Evolutionary conservation across 2,797 vertebrate species (phyloP), one percentile per base, ranked within the genome.

Genomic region (Psittacula derbiana): DNA sequence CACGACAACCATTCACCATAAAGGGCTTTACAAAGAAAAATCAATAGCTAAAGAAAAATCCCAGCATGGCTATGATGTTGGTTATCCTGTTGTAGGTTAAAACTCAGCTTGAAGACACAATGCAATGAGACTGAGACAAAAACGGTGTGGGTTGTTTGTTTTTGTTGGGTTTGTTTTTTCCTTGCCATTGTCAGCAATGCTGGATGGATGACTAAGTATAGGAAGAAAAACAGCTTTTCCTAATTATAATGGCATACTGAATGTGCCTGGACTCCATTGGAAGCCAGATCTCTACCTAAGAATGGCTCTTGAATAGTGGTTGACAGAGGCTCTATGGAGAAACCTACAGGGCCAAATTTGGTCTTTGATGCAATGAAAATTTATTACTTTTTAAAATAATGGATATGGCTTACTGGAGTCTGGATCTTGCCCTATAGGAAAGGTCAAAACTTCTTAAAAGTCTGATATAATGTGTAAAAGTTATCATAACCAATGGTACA

Each of bases 81-180:
- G 70, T 85, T 58, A 38, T 62, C n/a, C 19, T 55, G 20, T 13
- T 50, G 8, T 28, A 80, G 12, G 20, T 49, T 58, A 57, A 92
- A 83, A 76, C 10, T 57, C 58, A 64, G 11, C 38, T 74, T 86
- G 80, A 75, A 84, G 10, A 17, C 6, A 70, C 55, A 75, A 69
- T 10, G 19, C 12, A 57, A 36, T 16, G 25, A 60, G 11, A 12
- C 15, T 73, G 12, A 91, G 30, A 44, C 4, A 64, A 73, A 83
- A 92, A 66, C 10, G 3, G 11, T 27, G 40, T 23, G 18, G 17
- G 12, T 25, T 6, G 2, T 11, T n/a, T 58, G 2, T 3, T 38
- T 36, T 21, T 5, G 1, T 28, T 43, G 31, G 2, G 3, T 38
- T 11, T 1, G 41, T 55, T 58, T 65, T 43, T 24, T 3, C 4